A percentile compares a stretch with the other conserved stretches of the same genome.
phyloP scores from a whole-genome alignment of 2,113 vertebrate species.

The Sminthopsis crassicaudata region DNA sequence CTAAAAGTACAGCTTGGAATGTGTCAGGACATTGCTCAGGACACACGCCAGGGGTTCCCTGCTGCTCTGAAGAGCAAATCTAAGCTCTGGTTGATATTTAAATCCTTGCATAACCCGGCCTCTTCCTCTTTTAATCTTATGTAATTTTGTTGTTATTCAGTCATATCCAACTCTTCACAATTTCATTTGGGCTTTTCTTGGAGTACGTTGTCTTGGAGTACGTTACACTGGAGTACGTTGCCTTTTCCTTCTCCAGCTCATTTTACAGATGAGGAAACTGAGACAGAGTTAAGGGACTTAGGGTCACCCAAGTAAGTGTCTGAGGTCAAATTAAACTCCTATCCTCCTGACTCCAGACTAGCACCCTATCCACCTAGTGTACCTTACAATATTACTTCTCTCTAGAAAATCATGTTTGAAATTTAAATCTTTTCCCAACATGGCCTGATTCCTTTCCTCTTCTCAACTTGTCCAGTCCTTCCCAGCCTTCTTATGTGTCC shows the following conservation, averaged over 20 bases:
- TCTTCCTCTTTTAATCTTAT: not conserved
- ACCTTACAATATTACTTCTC: not conserved
- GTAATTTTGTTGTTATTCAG: not conserved
- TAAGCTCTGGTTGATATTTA: not conserved
- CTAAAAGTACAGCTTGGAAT: not conserved
- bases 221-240: not conserved
- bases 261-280: not conserved
- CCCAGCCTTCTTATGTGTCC: not conserved
- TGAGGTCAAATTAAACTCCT: not conserved
- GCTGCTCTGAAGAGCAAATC: not conserved
- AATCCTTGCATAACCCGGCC: not conserved
- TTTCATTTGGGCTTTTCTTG: not conserved
- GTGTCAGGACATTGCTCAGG: not conserved
- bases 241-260: not conserved
- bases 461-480: too few species aligned
- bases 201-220: too few species aligned
- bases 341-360: not conserved
- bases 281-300: not conserved
- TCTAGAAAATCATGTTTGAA: not conserved
- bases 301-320: not conserved
- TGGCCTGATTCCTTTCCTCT: too few species aligned
- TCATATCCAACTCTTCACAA: not conserved
- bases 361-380: not conserved
- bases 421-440: too few species aligned
- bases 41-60: not conserved